Conservation (phyloP, 2,113 vertebrate species). For the Thoracochromis brauschi region DNA sequence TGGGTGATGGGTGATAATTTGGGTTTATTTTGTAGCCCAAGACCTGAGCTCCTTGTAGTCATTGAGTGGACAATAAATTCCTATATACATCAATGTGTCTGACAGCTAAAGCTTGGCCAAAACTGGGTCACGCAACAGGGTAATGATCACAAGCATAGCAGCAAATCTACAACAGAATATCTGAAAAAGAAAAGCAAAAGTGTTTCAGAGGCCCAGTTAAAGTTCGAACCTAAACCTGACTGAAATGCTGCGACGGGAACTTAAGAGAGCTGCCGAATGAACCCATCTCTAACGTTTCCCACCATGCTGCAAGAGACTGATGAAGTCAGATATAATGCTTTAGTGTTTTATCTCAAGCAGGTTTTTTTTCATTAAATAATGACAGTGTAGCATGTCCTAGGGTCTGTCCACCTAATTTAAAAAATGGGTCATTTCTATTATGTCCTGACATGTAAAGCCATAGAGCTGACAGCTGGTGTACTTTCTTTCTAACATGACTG, state of each 20-base stretch:
- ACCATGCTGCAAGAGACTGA: not conserved
- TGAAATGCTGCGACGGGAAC: rapidly evolving
- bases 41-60: rapidly evolving
- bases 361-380: not conserved
- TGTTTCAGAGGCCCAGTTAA: not conserved
- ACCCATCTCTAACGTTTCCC: not conserved
- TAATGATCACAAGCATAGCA: not conserved
- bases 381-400: not conserved
- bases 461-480: not conserved
- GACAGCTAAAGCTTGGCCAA: not conserved
- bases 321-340: not conserved
- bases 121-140: not conserved
- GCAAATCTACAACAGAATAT: not conserved
- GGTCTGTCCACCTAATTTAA: not conserved
- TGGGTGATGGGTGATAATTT: rapidly evolving
- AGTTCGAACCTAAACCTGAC: not conserved
- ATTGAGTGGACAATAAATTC: not conserved
- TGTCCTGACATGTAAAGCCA: not conserved
- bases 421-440: not conserved
- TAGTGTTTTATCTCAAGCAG: not conserved
- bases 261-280: not conserved
- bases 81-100: not conserved
- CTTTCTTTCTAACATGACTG: rapidly evolving
- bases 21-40: not conserved
- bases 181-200: not conserved